Conservation (phyloP, 2,113 vertebrate genomes). For the Machaerirhynchus nigripectus region DNA sequence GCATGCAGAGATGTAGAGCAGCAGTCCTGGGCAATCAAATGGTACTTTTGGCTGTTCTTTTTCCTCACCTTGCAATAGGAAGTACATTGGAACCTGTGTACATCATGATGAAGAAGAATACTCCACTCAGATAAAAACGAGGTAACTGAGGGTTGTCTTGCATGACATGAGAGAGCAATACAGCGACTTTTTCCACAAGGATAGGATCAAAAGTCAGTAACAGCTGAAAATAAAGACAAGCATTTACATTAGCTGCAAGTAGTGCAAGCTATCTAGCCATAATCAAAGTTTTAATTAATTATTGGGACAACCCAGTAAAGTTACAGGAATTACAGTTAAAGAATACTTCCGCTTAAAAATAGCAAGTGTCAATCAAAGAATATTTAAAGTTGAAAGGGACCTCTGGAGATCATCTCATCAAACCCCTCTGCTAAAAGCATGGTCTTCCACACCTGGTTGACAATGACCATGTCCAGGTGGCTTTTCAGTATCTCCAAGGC, state of each 20-base stretch:
- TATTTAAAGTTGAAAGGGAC: not conserved
- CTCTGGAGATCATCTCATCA: not conserved
- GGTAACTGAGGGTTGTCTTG: constrained; percentile 98
- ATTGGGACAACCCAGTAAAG: not conserved
- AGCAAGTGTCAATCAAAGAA: not conserved
- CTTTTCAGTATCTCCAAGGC: not conserved
- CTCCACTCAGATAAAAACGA: constrained; percentile 93
- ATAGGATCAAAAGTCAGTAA: constrained; percentile 98
- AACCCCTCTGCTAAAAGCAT: not conserved
- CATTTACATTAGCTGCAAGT: not conserved
- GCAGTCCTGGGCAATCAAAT: not conserved
- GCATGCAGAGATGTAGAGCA: not conserved
- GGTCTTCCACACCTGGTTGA: not conserved
- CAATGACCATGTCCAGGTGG: not conserved
- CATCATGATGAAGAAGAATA: constrained; percentile 99
- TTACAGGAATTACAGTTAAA: not conserved
- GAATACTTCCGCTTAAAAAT: not conserved
- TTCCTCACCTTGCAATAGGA: constrained; percentile 91
- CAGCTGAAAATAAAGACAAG: constrained; percentile 75
- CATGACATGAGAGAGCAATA: constrained; percentile 89
- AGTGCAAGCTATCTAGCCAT: not conserved
- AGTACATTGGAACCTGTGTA: constrained; percentile 98
- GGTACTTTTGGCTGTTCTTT: not conserved
- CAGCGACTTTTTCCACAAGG: constrained; percentile 96
- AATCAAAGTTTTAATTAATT: not conserved